Conservation (phyloP, 53 echinoderm and acorn worm genomes). For the Arbacia lixula region DNA sequence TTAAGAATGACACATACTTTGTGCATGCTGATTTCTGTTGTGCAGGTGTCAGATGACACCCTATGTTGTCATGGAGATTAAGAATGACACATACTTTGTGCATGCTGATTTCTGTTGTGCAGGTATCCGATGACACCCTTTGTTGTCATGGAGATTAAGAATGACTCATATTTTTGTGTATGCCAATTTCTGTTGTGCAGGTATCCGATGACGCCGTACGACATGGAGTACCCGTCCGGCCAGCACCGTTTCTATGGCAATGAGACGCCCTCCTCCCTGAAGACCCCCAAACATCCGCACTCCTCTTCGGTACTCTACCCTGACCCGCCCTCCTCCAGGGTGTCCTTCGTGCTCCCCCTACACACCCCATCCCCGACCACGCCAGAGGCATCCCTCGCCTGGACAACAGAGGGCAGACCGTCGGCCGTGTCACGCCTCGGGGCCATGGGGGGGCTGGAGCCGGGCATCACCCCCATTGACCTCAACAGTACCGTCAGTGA, state of each 20-base stretch:
- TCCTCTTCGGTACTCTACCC: conserved; percentile 64
- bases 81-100: no score
- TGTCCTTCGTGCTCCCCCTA: conserved; percentile 67
- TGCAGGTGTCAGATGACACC: neutral
- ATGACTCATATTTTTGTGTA: no score
- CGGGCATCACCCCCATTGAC: conserved; percentile 50
- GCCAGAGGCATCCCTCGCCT: conserved; percentile 30
- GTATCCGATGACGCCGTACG: conserved; percentile 27
- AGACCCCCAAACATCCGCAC: conserved; percentile 28
- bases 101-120: neutral
- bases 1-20: no score
- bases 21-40: neutral
- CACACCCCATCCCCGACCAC: conserved; percentile 75
- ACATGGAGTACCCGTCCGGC: conserved; percentile 1
- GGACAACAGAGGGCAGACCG: conserved; percentile 47
- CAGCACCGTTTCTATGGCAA: conserved; percentile 23
- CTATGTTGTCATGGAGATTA: no score
- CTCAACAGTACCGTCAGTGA: conserved; percentile 84
- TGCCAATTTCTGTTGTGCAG: neutral
- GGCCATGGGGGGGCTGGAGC: conserved; percentile 11
- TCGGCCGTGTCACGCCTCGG: conserved; percentile 17
- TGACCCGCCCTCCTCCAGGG: conserved; percentile 42
- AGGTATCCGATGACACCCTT: neutral
- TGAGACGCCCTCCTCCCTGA: conserved; percentile 39
- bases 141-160: no score